A percentile compares a stretch with the other conserved stretches of the same genome.
Evolutionary conservation across 1,140 invertebrate genomes (phyloP).

Genomic region (Thrips palmi): DNA sequence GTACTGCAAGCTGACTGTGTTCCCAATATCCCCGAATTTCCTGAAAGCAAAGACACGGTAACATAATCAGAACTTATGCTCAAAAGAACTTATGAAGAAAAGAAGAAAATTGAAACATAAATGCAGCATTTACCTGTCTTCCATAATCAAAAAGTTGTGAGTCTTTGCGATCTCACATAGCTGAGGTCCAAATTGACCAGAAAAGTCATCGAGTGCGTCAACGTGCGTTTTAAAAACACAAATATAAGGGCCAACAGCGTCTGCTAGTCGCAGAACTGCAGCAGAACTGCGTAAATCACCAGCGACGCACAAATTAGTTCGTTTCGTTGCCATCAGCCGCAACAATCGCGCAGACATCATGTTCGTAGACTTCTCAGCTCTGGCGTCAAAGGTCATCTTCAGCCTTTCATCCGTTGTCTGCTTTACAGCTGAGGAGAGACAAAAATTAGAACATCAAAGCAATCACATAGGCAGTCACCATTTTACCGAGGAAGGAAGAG

Average conservation of each 20-base stretch:
- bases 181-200: slow-evolving; percentile 34
- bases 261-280: slow-evolving; percentile 53
- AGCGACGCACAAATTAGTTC: slow-evolving; percentile 75
- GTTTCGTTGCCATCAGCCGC: slow-evolving; percentile 63
- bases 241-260: slow-evolving; percentile 62
- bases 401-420: slow-evolving; percentile 31
- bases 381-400: slow-evolving; percentile 32
- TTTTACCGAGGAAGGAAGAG: no score
- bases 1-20: slow-evolving; percentile 74
- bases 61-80: no score
- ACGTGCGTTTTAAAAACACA: slow-evolving; percentile 81
- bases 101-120: slow-evolving; percentile 9
- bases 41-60: no score
- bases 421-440: no score
- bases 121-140: slow-evolving; percentile 46
- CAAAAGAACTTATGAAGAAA: no score
- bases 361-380: slow-evolving; percentile 37
- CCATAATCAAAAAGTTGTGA: slow-evolving; percentile 82
- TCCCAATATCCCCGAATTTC: slow-evolving; percentile 94
- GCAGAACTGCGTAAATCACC: slow-evolving; percentile 51
- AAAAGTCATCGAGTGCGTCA: slow-evolving; percentile 75
- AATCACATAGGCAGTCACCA: no score
- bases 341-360: slow-evolving; percentile 46
- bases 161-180: slow-evolving; percentile 48
- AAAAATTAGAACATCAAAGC: no score